Evolutionary conservation across 2,888 invertebrate genomes (phyloP).

Genomic region (Sclerodermus sp.): DNA sequence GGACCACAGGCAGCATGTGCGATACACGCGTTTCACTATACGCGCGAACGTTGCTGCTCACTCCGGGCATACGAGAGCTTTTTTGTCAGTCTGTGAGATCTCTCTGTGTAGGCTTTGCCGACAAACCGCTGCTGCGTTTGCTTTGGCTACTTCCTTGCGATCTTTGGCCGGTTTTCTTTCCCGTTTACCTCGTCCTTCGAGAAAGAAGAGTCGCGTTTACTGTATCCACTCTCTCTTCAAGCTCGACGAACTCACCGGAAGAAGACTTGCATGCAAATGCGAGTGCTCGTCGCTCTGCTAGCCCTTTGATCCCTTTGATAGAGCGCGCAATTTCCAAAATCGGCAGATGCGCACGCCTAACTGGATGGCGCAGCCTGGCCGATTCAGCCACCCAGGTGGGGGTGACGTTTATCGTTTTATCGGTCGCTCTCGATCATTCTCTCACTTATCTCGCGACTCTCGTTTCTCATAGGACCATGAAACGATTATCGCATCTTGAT

Average conservation of each 20-base stretch:
- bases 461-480: neutral
- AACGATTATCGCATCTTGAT: constrained; percentile 14
- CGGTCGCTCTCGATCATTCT: neutral
- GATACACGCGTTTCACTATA: constrained; percentile 51
- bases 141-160: constrained; percentile 32
- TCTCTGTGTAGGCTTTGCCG: constrained; percentile 45
- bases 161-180: constrained; percentile 13
- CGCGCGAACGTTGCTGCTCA: constrained; percentile 18
- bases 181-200: neutral
- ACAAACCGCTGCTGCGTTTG: constrained; percentile 27
- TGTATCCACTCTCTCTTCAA: too few relatives aligned
- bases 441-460: neutral
- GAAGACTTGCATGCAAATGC: too few relatives aligned
- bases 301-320: too few relatives aligned
- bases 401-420: too few relatives aligned
- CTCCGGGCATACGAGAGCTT: constrained; percentile 27
- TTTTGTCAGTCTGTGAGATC: constrained; percentile 53
- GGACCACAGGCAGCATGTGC: constrained; percentile 41
- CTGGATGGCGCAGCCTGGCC: too few relatives aligned
- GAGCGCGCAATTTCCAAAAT: too few relatives aligned
- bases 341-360: too few relatives aligned
- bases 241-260: too few relatives aligned
- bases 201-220: constrained; percentile 8
- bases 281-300: too few relatives aligned
- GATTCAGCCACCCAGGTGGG: too few relatives aligned